These are phyloP conservation scores for Stenichneumon culpator DNA, from an alignment of 2,888 invertebrate species.

Conservation along the genomic window DNA sequence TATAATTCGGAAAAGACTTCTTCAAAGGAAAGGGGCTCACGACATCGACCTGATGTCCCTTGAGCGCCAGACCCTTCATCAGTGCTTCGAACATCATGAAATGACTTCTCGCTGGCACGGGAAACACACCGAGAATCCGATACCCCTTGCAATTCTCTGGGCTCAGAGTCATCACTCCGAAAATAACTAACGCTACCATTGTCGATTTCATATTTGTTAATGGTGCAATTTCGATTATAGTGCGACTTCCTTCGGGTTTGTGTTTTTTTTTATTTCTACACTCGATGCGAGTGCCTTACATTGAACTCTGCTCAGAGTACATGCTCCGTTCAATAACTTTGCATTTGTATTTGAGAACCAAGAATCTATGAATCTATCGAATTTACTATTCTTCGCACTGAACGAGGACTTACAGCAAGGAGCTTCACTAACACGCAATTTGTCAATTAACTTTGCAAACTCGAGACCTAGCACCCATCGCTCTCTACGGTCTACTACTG, in stretches of 20 bases:
- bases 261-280: background rate
- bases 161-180: constrained; percentile 16
- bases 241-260: background rate
- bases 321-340: background rate
- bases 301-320: background rate
- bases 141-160: constrained; percentile 58
- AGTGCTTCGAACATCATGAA: constrained; percentile 84
- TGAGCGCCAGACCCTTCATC: constrained; percentile 82
- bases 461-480: background rate
- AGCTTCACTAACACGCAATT: background rate
- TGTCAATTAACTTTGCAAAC: background rate
- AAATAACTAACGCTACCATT: constrained; percentile 19
- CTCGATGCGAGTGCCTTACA: background rate
- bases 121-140: constrained; percentile 82
- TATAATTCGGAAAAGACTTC: constrained; percentile 69
- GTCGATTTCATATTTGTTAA: constrained; percentile 12
- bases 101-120: constrained; percentile 85
- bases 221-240: background rate
- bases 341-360: background rate
- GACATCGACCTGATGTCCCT: constrained; percentile 84
- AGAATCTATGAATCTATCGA: background rate
- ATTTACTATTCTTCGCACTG: background rate
- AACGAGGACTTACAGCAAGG: background rate
- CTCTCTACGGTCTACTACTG: background rate
- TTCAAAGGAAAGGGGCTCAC: constrained; percentile 70